Conservation (phyloP, 2,797 vertebrate species). For the Lacerta viridis region DNA sequence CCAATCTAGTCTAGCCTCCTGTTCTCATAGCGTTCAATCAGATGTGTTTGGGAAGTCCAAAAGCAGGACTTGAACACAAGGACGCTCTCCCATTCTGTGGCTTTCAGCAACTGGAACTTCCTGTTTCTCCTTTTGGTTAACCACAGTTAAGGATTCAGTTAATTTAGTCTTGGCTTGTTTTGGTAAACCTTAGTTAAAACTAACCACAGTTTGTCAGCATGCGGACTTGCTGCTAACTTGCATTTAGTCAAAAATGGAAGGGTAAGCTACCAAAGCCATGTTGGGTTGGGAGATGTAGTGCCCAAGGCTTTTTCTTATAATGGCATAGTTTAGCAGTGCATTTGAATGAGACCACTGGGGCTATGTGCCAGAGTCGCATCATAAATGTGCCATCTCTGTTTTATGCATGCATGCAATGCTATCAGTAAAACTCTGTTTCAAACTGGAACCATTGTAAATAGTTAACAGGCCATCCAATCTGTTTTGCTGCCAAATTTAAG, state of each 20-base stretch:
- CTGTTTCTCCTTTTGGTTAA: no score
- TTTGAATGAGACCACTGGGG: not conserved
- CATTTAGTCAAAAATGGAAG: not conserved
- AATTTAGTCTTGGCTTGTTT: not conserved
- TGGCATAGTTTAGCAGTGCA: not conserved
- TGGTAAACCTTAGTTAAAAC: not conserved
- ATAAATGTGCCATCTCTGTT: not conserved
- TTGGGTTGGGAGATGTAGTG: not conserved
- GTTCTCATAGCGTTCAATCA: no score
- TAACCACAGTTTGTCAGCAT: not conserved
- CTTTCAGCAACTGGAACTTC: no score
- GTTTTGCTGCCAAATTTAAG: no score
- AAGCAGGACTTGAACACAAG: no score
- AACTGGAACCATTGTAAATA: not conserved
- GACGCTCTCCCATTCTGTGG: no score
- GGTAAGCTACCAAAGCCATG: not conserved
- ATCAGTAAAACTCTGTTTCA: not conserved
- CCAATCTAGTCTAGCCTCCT: no score
- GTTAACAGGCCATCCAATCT: no score
- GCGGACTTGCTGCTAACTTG: not conserved
- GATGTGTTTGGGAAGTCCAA: no score
- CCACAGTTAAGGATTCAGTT: no score
- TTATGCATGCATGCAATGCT: not conserved
- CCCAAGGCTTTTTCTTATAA: not conserved
- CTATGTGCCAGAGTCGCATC: not conserved